A percentile compares a stretch with the other conserved stretches of the same genome.
Evolutionary conservation across 2,888 invertebrate species (phyloP).

Genomic region (Apoda limacodes): DNA sequence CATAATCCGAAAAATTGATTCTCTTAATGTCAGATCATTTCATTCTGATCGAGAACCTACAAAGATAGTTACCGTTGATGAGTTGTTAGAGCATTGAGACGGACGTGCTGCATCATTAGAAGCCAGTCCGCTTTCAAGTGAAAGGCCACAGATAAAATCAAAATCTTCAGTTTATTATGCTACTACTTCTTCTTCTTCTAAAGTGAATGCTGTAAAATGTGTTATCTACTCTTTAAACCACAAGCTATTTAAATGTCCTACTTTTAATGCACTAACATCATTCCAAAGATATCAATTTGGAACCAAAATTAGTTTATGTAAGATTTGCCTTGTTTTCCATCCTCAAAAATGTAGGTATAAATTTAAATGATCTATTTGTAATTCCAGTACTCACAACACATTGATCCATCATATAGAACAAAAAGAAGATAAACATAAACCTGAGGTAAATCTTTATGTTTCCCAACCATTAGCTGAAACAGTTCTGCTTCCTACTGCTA

Average conservation of each 20-base stretch:
- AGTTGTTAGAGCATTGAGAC: too few relatives aligned
- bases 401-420: slow-evolving; percentile 1
- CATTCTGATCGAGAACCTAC: too few relatives aligned
- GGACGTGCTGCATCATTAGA: too few relatives aligned
- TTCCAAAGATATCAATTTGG: not conserved
- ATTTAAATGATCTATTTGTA: slow-evolving; percentile 1
- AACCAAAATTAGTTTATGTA: slow-evolving; percentile 1
- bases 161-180: too few relatives aligned
- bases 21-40: too few relatives aligned
- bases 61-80: too few relatives aligned
- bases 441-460: not conserved
- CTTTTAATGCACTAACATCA: not conserved
- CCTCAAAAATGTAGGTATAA: slow-evolving; percentile 2
- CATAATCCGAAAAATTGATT: too few relatives aligned
- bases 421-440: not conserved
- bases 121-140: too few relatives aligned
- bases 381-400: slow-evolving; percentile 3
- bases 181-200: too few relatives aligned
- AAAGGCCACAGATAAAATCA: too few relatives aligned
- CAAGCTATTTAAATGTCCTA: slow-evolving; percentile 3
- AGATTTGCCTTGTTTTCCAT: slow-evolving; percentile 2
- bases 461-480: not conserved
- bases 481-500: slow-evolving; percentile 2
- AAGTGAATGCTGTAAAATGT: not conserved
- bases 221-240: not conserved